These are phyloP conservation scores for Salvelinus alpinus DNA, from an alignment of 2,113 vertebrate genomes.

Conservation along the genomic window DNA sequence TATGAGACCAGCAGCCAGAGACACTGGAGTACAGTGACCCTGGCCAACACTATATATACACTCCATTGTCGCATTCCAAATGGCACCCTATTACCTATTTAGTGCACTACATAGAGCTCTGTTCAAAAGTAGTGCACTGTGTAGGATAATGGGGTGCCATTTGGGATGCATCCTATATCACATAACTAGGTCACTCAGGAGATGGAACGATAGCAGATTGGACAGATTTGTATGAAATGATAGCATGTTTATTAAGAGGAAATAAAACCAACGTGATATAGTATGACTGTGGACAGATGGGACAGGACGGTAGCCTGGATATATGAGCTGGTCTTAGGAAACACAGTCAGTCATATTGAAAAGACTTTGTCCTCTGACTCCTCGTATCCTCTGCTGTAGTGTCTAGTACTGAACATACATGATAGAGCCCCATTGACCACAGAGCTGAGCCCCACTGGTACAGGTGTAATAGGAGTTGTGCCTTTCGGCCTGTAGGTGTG, in stretches of 20 bases:
- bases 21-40: not conserved
- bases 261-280: not conserved
- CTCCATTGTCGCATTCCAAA: too few species aligned
- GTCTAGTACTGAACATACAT: not conserved
- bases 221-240: conserved; percentile 9
- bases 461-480: not conserved
- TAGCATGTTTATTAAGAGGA: not conserved
- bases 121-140: too few species aligned
- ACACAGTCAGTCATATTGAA: conserved; percentile 51
- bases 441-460: not conserved
- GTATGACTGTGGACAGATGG: conserved; percentile 10
- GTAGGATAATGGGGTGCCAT: too few species aligned
- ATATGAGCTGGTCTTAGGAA: conserved; percentile 24
- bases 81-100: not conserved
- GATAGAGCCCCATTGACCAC: not conserved
- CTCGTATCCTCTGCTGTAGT: not conserved
- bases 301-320: not conserved
- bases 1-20: not conserved
- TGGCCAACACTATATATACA: not conserved
- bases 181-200: conserved; percentile 5
- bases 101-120: conserved; percentile 11
- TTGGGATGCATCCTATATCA: not conserved
- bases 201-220: not conserved
- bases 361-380: not conserved
- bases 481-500: conserved; percentile 11